Evolutionary conservation across 2,797 vertebrate species (phyloP).

Genomic region (Betta splendens): DNA sequence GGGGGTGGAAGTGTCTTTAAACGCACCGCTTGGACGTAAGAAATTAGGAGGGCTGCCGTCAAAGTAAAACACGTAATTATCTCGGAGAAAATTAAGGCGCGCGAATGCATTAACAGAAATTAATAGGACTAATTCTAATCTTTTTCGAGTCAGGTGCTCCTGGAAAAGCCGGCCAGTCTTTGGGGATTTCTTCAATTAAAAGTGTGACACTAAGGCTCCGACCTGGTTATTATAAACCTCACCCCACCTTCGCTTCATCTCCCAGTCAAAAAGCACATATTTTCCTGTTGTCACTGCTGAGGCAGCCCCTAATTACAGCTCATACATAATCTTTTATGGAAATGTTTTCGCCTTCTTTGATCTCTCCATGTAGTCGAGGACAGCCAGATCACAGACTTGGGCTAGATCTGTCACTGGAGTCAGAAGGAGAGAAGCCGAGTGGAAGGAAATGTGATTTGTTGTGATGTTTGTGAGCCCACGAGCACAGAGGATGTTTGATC

Average conservation of each 20-base stretch:
- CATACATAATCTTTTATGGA: slow-evolving; percentile 79
- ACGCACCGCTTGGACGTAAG: slow-evolving; percentile 41
- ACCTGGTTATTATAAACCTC: slow-evolving; percentile 70
- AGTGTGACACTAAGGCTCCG: slow-evolving; percentile 62
- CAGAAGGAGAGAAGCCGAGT: slow-evolving; percentile 59
- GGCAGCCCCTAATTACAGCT: slow-evolving; percentile 75
- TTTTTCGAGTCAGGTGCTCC: slow-evolving; percentile 57
- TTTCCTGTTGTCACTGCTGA: slow-evolving; percentile 69
- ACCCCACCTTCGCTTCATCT: slow-evolving; percentile 72
- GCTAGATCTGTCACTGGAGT: slow-evolving; percentile 65
- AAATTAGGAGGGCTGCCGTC: slow-evolving; percentile 60
- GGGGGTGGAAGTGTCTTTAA: slow-evolving; percentile 21
- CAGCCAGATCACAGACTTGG: slow-evolving; percentile 65
- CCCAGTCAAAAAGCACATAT: slow-evolving; percentile 51
- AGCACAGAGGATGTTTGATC: slow-evolving; percentile 62
- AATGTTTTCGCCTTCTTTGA: slow-evolving; percentile 74
- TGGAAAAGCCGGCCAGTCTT: slow-evolving; percentile 60
- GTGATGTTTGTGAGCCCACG: slow-evolving; percentile 66
- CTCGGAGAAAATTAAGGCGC: slow-evolving; percentile 64
- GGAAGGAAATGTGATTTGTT: slow-evolving; percentile 69
- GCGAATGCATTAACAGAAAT: slow-evolving; percentile 70
- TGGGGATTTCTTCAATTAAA: slow-evolving; percentile 78
- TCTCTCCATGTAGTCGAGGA: slow-evolving; percentile 64
- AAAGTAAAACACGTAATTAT: slow-evolving; percentile 73
- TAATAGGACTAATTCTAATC: slow-evolving; percentile 72